Percentiles rank a stretch among this genome's conserved stretches.
Conservation (phyloP, 1,140 invertebrate genomes). For the Ceratosolen fusciceps region DNA sequence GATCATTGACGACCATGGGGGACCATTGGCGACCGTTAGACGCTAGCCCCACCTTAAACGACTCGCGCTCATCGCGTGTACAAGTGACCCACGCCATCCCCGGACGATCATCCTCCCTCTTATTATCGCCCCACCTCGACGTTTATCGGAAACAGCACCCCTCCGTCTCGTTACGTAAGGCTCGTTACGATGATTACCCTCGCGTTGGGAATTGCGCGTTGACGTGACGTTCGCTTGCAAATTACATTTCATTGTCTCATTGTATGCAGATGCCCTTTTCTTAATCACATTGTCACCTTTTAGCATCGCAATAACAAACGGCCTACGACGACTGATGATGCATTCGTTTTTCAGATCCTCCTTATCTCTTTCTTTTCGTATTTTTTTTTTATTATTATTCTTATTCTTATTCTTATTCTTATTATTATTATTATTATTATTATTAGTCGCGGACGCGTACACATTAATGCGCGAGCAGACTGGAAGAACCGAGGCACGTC, state of each 20-base stretch:
- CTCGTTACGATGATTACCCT: neutral
- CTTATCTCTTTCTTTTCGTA: neutral
- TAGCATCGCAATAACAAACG: neutral
- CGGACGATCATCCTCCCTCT: neutral
- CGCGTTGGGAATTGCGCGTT: neutral
- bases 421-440: no score
- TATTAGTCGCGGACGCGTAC: no score
- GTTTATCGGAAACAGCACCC: neutral
- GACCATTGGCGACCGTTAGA: no score
- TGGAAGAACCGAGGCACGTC: no score
- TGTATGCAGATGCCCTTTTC: conserved; percentile 31
- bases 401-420: no score
- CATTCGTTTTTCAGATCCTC: neutral
- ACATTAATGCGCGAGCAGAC: no score
- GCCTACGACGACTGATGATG: neutral
- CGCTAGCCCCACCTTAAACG: no score
- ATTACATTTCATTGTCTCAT: conserved; percentile 40
- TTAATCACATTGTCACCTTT: neutral
- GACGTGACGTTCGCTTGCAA: neutral
- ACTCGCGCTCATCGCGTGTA: no score
- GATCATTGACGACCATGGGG: no score
- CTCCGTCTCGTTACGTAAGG: neutral
- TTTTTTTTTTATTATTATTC: no score
- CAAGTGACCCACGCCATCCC: neutral
- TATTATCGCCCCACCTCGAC: neutral